Conservation (phyloP, 1,140 invertebrate species). For the Notospermus geniculatus region DNA sequence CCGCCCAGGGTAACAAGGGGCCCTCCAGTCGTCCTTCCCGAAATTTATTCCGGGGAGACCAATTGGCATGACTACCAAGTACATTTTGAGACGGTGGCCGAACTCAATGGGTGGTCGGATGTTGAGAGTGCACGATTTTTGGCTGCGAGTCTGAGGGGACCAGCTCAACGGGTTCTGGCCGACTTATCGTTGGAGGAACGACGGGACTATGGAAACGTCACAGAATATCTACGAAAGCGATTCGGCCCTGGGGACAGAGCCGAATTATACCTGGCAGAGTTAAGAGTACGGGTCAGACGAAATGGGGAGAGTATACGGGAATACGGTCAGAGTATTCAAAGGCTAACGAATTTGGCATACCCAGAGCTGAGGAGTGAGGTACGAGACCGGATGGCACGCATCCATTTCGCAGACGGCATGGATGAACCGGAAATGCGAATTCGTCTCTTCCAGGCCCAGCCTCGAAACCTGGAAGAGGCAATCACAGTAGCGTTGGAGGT, state of each 20-base stretch:
- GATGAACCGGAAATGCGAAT: constrained; percentile 20
- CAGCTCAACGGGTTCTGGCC: constrained; percentile 11
- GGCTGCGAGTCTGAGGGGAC: constrained; percentile 10
- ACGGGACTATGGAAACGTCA: constrained; percentile 12
- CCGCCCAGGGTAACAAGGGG: too few relatives aligned
- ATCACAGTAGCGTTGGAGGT: constrained; percentile 24
- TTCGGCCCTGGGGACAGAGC: constrained; percentile 18
- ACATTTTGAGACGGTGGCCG: constrained; percentile 17
- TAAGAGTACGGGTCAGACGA: constrained; percentile 12
- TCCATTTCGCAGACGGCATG: constrained; percentile 24
- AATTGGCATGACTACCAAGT: constrained; percentile 13
- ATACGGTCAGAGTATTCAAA: constrained; percentile 18
- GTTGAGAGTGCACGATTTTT: constrained; percentile 17
- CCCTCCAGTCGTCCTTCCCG: background rate
- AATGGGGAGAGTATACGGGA: constrained; percentile 14
- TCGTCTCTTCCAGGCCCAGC: constrained; percentile 19
- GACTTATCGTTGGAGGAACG: constrained; percentile 6
- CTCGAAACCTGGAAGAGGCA: constrained; percentile 21
- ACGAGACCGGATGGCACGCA: constrained; percentile 21
- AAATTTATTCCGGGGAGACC: background rate
- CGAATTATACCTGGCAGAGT: constrained; percentile 20
- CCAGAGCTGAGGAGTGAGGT: constrained; percentile 19
- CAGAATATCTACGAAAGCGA: constrained; percentile 10
- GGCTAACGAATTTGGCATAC: constrained; percentile 14
- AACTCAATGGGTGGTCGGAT: constrained; percentile 16